Conservation (phyloP, 2,113 vertebrate species). For the Fulica atra region DNA sequence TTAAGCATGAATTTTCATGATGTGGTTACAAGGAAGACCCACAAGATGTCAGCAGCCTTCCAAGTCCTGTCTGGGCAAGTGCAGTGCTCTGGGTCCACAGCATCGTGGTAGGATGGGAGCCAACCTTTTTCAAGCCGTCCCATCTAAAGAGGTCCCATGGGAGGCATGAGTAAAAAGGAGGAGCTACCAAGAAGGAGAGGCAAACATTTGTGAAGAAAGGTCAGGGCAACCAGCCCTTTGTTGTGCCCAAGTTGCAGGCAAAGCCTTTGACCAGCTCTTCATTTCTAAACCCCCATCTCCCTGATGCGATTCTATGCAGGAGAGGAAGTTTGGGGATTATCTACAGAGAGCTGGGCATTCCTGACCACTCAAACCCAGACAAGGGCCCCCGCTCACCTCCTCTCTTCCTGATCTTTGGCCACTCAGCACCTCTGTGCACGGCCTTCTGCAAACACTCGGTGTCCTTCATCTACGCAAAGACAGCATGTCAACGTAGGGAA, state of each 20-base stretch:
- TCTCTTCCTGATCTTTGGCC: not conserved
- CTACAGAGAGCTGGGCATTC: not conserved
- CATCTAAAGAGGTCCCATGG: not conserved
- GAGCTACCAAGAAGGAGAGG: not conserved
- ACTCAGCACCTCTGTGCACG: rapidly evolving
- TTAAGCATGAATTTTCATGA: not conserved
- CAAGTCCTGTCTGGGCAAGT: not conserved
- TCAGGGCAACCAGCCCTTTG: not conserved
- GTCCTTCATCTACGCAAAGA: not conserved
- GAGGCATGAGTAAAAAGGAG: not conserved
- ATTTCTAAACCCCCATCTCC: not conserved
- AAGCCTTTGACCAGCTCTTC: not conserved
- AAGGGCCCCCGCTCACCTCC: not conserved
- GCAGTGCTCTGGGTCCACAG: not conserved
- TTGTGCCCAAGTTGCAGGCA: rapidly evolving
- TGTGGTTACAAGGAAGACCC: slow-evolving; percentile 27
- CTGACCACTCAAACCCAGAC: not conserved
- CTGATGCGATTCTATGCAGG: rapidly evolving
- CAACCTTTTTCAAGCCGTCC: not conserved
- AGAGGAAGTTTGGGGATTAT: not conserved
- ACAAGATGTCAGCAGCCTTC: slow-evolving; percentile 53
- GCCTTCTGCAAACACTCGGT: not conserved
- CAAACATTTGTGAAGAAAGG: not conserved
- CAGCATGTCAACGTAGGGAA: not conserved
- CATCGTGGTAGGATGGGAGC: not conserved